Evolutionary conservation across 2,113 vertebrate genomes (phyloP).

Genomic region (Platycercus adscitus): DNA sequence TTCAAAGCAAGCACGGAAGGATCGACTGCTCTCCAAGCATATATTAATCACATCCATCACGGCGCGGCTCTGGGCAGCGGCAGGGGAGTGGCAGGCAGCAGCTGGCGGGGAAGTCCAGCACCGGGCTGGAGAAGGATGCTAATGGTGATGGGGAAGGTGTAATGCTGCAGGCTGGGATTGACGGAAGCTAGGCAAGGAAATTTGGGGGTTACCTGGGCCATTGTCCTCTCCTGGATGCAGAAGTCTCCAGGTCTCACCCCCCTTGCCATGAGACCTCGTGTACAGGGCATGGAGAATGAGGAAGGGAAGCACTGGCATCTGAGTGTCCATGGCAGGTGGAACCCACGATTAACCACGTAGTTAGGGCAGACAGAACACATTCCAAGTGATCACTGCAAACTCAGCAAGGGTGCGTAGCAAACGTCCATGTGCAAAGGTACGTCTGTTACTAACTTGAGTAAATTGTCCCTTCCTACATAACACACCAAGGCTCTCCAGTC

Average conservation of each 20-base stretch:
- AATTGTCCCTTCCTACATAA: neutral
- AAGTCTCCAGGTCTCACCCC: neutral
- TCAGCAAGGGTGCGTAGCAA: neutral
- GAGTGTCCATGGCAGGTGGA: neutral
- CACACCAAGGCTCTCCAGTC: neutral
- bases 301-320: fast-evolving
- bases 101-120: neutral
- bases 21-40: neutral
- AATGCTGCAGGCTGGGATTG: fast-evolving
- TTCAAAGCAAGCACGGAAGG: slow-evolving; percentile 45
- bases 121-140: neutral
- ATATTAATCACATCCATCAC: slow-evolving; percentile 56
- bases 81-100: neutral
- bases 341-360: neutral
- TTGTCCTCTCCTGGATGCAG: neutral
- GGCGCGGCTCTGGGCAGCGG: neutral
- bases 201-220: neutral
- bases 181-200: neutral
- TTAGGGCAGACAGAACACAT: neutral
- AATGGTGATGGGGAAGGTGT: neutral
- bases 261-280: fast-evolving
- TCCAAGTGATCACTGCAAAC: neutral
- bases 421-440: fast-evolving
- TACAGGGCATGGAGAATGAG: neutral
- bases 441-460: neutral